Percentiles rank a stretch among this genome's conserved stretches.
Conservation (phyloP, 2,797 vertebrate species). For the Nannoperca australis region DNA sequence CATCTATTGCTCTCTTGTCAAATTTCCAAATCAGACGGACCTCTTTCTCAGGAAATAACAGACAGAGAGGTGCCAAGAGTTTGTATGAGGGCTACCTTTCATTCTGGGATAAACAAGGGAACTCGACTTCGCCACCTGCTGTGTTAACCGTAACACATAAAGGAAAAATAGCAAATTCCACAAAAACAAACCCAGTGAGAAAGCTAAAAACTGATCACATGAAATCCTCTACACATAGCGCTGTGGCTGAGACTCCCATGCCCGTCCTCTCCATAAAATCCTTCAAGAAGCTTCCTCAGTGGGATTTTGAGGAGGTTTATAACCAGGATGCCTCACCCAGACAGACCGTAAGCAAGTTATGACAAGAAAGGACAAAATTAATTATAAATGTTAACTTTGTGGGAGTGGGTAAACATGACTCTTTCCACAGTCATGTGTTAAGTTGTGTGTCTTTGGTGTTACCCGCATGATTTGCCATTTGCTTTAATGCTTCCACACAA, state of each 20-base stretch:
- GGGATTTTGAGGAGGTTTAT: slow-evolving; percentile 83
- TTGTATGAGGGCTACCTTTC: accelerated
- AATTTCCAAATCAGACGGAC: slow-evolving; percentile 28
- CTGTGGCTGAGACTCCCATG: slow-evolving; percentile 55
- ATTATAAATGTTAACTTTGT: accelerated
- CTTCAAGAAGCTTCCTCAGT: slow-evolving; percentile 71
- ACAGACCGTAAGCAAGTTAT: slow-evolving; percentile 60
- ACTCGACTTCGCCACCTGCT: accelerated
- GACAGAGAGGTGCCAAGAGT: accelerated
- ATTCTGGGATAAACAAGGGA: not conserved
- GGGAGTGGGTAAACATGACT: not conserved
- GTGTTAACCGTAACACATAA: accelerated
- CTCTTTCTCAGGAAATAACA: not conserved
- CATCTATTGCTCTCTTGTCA: not conserved
- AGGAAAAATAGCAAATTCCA: not conserved
- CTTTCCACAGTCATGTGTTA: not conserved
- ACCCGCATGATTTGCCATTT: not conserved
- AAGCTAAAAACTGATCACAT: not conserved
- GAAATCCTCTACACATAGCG: accelerated
- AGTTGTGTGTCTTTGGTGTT: not conserved
- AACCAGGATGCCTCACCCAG: slow-evolving; percentile 52
- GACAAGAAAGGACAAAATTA: not conserved
- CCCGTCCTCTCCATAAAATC: slow-evolving; percentile 38
- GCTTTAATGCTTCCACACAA: not conserved
- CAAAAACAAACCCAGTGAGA: not conserved